phyloP scores from a whole-genome alignment of 2,113 vertebrate species.

The Callipepla californica region DNA sequence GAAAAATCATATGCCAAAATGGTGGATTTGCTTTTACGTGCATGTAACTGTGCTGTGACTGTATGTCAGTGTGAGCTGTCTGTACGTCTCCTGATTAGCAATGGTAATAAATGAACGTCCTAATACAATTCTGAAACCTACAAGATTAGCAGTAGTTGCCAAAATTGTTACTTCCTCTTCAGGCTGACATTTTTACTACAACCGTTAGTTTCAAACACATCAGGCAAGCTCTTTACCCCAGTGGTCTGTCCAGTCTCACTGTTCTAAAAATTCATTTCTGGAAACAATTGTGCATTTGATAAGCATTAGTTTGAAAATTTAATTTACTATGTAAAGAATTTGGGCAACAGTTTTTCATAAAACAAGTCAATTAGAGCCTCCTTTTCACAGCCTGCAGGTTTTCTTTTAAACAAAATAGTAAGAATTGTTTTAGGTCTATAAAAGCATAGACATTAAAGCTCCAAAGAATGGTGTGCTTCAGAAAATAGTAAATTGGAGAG shows the following conservation, averaged over 20 bases:
- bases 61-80: too few species aligned
- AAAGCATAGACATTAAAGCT: slow-evolving; percentile 20
- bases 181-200: slow-evolving; percentile 10
- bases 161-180: slow-evolving; percentile 30
- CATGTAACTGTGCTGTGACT: neutral
- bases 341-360: neutral
- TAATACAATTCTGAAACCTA: neutral
- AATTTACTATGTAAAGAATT: slow-evolving; percentile 27
- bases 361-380: slow-evolving; percentile 24
- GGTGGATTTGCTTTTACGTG: neutral
- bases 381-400: slow-evolving; percentile 13
- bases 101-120: neutral
- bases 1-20: neutral
- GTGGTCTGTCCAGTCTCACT: slow-evolving; percentile 4
- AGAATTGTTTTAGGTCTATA: neutral
- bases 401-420: slow-evolving; percentile 36
- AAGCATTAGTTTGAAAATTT: slow-evolving; percentile 34
- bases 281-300: slow-evolving; percentile 24
- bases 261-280: slow-evolving; percentile 16
- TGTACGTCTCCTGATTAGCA: neutral
- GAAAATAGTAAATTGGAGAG: neutral
- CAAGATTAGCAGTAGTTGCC: neutral
- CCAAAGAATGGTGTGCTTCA: neutral
- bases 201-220: neutral
- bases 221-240: neutral